phyloP scores from a whole-genome alignment of 1,140 invertebrate genomes.

The Belonocnema kinseyi region DNA sequence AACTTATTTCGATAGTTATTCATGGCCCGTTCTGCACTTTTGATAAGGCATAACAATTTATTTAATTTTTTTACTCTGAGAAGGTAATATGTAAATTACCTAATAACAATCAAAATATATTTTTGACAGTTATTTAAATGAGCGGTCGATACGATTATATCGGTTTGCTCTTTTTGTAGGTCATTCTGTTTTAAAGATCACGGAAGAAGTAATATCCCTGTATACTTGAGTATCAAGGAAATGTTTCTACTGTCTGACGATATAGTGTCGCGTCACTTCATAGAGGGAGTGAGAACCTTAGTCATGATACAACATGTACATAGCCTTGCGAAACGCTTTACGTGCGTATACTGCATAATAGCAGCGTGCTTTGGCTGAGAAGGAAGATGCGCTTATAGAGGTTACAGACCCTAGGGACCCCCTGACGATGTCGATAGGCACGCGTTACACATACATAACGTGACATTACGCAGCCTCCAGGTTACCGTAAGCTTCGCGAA shows the following conservation, averaged over 20 bases:
- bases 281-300: slow-evolving; percentile 1
- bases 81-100: no score
- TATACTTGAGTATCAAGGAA: background rate
- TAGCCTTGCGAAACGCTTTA: slow-evolving; percentile 45
- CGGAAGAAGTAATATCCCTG: background rate
- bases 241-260: background rate
- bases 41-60: no score
- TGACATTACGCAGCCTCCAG: slow-evolving; percentile 18
- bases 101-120: no score
- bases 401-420: slow-evolving; percentile 25
- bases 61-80: no score
- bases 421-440: slow-evolving; percentile 31
- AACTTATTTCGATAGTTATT: no score
- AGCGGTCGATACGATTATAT: no score
- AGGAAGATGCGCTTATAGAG: slow-evolving; percentile 29
- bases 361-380: slow-evolving; percentile 36
- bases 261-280: slow-evolving; percentile 6
- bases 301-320: slow-evolving; percentile 21
- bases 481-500: slow-evolving; percentile 23
- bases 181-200: background rate
- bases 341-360: slow-evolving; percentile 59
- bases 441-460: slow-evolving; percentile 34
- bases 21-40: no score
- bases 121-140: no score
- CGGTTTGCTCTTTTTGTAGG: no score